Evolutionary conservation across 1,140 invertebrate genomes (phyloP), one percentile per base, ranked within the genome.

Genomic region (Lanistes nyassanus): DNA sequence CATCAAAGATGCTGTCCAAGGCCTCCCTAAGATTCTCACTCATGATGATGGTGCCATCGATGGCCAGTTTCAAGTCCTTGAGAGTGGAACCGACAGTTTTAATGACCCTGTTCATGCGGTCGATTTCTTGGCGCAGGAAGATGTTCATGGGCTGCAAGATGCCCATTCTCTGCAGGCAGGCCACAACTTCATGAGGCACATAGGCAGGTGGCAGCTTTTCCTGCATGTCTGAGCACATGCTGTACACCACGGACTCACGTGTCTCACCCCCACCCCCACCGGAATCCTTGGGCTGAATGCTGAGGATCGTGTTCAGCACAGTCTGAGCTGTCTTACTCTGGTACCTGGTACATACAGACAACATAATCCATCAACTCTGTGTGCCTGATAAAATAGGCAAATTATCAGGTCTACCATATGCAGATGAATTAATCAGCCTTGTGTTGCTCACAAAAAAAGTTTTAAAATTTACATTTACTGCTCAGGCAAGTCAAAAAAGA

Each of bases 21-120:
- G 86, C 86, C 79, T 88, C 87, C 75, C 85, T 73, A 7, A 89
- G 76, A 55, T 84, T 84, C 82, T 96, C 94, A 86, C 95, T 97
- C 96, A 98, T 98, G 2, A 98, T 94, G 76, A 98, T 98, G 0
- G 96, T 98, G n/a, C 97, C 97, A 84, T 99, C 97, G 78, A 98
- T 97, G 16, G 96, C 97, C 76, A 99, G 90, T 87, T 96, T 96
- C 13, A 99, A 90, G 90, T 98, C 95, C 53, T 92, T 93, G 23
- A 98, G 90, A 23, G 96, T 98, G 9, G 91, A 47, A 29, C 86
- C 77, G 2, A 89, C 86, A 53, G 76, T 78, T 13, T 53, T 73
- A 34, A 88, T 88, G 0, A 88, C 84, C 73, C 74, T 81, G 75
- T 88, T 85, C 87, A 88, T 88, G 58, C 87, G 76, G 69, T 88